Evolutionary conservation across 2,888 invertebrate species (phyloP).

Genomic region (Sesia apiformis): DNA sequence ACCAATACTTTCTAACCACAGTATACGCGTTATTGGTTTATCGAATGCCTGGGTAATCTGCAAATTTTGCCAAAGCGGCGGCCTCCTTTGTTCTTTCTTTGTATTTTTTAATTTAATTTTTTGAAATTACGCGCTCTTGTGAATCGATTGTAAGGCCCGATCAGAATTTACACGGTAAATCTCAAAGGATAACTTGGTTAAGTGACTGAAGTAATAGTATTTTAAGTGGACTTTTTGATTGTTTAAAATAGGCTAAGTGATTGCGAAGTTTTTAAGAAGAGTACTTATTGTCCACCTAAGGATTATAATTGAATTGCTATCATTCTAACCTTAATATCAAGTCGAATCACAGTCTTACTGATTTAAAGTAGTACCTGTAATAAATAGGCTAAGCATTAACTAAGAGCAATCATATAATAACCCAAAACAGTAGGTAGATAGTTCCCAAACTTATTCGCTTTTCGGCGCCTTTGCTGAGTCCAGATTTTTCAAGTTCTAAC

Average conservation of each 20-base stretch:
- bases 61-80: conserved; percentile 56
- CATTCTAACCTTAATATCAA: too few species aligned
- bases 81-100: conserved; percentile 56
- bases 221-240: conserved; percentile 20
- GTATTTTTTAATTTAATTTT: conserved; percentile 42
- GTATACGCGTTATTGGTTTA: conserved; percentile 63
- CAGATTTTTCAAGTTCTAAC: too few species aligned
- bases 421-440: too few species aligned
- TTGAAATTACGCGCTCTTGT: conserved; percentile 53
- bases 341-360: too few species aligned
- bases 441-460: too few species aligned
- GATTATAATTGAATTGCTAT: too few species aligned
- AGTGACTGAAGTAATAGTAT: conserved; percentile 35
- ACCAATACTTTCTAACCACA: conserved; percentile 31
- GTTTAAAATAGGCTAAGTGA: not conserved
- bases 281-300: too few species aligned
- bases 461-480: too few species aligned
- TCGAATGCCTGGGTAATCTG: conserved; percentile 67
- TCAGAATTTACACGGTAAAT: conserved; percentile 59
- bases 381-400: too few species aligned
- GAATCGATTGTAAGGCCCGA: conserved; percentile 54
- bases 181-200: conserved; percentile 46
- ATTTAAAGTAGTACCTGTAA: too few species aligned
- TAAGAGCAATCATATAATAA: too few species aligned
- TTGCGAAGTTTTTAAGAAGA: too few species aligned